Evolutionary conservation across 2,888 invertebrate genomes (phyloP).

Genomic region (Drosophila paucipuncta): DNA sequence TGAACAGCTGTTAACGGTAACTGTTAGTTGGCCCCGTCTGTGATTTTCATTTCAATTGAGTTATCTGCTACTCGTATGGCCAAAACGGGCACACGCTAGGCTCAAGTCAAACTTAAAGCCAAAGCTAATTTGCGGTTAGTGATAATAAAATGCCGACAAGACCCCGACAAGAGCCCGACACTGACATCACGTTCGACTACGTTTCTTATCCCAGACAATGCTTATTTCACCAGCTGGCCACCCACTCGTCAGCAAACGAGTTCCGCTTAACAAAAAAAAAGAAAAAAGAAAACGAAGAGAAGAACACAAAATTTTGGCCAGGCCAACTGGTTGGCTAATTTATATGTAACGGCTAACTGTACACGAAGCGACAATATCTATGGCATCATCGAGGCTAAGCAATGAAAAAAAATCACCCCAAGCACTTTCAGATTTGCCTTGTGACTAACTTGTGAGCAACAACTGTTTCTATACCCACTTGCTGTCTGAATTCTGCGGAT

Average conservation of each 20-base stretch:
- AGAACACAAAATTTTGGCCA: constrained; percentile 52
- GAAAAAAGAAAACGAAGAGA: constrained; percentile 1
- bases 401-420: constrained; percentile 21
- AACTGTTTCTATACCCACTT: constrained; percentile 32
- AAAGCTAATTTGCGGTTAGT: constrained; percentile 69
- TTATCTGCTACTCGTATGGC: constrained; percentile 57
- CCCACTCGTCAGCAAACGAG: constrained; percentile 70
- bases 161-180: constrained; percentile 21
- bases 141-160: constrained; percentile 68
- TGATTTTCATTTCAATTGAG: constrained; percentile 80
- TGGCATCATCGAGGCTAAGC: constrained; percentile 53
- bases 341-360: constrained; percentile 79
- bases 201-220: constrained; percentile 29
- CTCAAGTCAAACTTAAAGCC: constrained; percentile 16
- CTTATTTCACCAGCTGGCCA: constrained; percentile 61
- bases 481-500: neutral
- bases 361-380: constrained; percentile 80
- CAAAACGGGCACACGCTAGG: constrained; percentile 52
- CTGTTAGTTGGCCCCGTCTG: constrained; percentile 45
- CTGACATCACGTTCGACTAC: constrained; percentile 20
- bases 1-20: constrained; percentile 53
- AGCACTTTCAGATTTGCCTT: constrained; percentile 46
- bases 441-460: constrained; percentile 28
- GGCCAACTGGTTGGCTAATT: constrained; percentile 67
- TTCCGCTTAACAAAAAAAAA: constrained; percentile 35